These are phyloP conservation scores for Acanthosepion pharaonis DNA, from an alignment of 2,888 invertebrate genomes.

Conservation along the genomic window DNA sequence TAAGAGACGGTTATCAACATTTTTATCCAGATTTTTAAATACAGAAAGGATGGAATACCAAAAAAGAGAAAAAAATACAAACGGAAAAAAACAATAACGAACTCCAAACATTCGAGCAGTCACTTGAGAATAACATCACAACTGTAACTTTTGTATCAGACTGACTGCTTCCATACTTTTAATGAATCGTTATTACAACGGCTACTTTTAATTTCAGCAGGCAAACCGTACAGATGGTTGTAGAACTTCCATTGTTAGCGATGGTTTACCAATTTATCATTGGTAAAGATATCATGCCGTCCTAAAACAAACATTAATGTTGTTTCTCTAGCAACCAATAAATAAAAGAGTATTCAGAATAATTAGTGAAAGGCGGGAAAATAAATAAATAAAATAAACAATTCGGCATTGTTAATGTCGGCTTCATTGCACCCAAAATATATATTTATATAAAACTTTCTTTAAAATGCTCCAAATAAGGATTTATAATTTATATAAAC, in stretches of 20 bases:
- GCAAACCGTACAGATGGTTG: background rate
- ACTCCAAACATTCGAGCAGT: no score
- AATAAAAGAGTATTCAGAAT: background rate
- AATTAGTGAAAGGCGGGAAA: background rate
- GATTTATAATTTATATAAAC: no score
- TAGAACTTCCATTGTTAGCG: background rate
- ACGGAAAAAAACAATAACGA: no score
- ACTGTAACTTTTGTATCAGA: background rate
- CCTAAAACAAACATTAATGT: background rate
- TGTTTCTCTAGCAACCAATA: background rate
- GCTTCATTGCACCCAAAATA: no score
- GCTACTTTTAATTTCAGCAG: background rate
- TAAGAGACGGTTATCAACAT: no score
- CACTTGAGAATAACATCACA: background rate
- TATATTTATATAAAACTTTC: no score
- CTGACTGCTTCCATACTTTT: background rate
- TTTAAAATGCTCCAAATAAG: no score
- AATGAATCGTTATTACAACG: background rate
- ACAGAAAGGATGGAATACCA: no score
- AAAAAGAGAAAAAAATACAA: no score
- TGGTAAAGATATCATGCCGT: background rate
- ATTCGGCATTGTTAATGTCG: no score
- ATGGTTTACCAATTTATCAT: background rate
- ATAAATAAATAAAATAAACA: no score
- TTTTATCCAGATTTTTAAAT: no score